Evolutionary conservation across 2,113 vertebrate species (phyloP).

Genomic region (Halcyon senegalensis): DNA sequence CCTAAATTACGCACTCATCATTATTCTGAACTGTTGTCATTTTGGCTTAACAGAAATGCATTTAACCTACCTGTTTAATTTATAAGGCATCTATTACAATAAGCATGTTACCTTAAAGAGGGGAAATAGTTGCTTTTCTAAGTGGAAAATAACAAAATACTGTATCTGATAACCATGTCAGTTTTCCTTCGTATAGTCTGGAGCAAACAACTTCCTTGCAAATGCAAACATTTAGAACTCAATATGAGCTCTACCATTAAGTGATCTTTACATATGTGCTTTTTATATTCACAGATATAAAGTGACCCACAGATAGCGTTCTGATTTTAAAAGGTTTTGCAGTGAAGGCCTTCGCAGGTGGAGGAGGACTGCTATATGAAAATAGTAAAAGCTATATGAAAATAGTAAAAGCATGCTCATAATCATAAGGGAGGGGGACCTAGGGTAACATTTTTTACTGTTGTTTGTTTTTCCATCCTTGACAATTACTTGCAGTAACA

Average conservation of each 20-base stretch:
- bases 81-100: not conserved
- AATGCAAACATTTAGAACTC: not conserved
- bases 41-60: not conserved
- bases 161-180: not conserved
- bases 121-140: not conserved
- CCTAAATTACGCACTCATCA: not conserved
- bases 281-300: not conserved
- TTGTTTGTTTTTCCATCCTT: not conserved
- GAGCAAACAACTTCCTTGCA: not conserved
- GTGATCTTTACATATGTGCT: not conserved
- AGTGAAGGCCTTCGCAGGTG: not conserved
- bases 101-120: not conserved
- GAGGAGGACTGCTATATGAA: not conserved
- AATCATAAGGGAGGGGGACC: not conserved
- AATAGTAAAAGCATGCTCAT: not conserved
- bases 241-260: not conserved
- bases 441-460: not conserved
- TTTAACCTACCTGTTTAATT: not conserved
- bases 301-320: not conserved
- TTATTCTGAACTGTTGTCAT: not conserved
- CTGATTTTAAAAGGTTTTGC: not conserved
- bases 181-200: not conserved
- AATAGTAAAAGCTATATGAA: not conserved
- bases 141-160: not conserved
- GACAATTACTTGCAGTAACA: not conserved